phyloP scores from a whole-genome alignment of 2,888 invertebrate species.

The Thymelicus sylvestris region DNA sequence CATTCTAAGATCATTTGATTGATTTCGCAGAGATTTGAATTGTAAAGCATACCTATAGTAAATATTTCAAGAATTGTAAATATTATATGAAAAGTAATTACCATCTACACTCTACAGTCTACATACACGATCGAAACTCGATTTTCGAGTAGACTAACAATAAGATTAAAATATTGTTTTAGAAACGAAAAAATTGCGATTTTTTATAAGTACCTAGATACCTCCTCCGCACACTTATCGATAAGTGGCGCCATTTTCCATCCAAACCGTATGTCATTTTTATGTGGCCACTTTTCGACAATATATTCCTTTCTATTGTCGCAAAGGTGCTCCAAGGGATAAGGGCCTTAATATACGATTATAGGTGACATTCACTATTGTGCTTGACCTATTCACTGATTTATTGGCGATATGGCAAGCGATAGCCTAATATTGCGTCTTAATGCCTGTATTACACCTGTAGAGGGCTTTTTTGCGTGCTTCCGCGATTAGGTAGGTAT shows the following conservation, averaged over 20 bases:
- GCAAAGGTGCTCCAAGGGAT: conserved; percentile 81
- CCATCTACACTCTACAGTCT: too few species aligned
- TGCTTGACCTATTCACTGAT: conserved; percentile 80
- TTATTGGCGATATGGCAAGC: conserved; percentile 75
- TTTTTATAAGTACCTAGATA: conserved; percentile 28
- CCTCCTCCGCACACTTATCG: conserved; percentile 38
- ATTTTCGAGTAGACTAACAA: too few species aligned
- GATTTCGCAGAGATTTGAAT: too few species aligned
- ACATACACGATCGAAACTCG: too few species aligned
- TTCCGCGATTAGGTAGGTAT: background rate
- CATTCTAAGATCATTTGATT: too few species aligned
- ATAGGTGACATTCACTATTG: conserved; percentile 83
- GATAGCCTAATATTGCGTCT: conserved; percentile 60
- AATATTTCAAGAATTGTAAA: too few species aligned
- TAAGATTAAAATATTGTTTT: background rate
- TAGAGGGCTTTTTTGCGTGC: conserved; percentile 17
- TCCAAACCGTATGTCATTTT: conserved; percentile 79
- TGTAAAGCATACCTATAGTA: too few species aligned
- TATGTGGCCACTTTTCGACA: conserved; percentile 83
- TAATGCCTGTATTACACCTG: conserved; percentile 44
- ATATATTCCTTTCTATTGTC: conserved; percentile 83
- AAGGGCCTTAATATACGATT: conserved; percentile 84
- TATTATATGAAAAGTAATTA: too few species aligned
- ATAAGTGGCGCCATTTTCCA: conserved; percentile 49
- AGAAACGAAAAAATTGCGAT: background rate